A percentile compares a stretch with the other conserved stretches of the same genome.
Conservation (phyloP, 2,888 invertebrate species). For the Lasioglossum pauxillum region DNA sequence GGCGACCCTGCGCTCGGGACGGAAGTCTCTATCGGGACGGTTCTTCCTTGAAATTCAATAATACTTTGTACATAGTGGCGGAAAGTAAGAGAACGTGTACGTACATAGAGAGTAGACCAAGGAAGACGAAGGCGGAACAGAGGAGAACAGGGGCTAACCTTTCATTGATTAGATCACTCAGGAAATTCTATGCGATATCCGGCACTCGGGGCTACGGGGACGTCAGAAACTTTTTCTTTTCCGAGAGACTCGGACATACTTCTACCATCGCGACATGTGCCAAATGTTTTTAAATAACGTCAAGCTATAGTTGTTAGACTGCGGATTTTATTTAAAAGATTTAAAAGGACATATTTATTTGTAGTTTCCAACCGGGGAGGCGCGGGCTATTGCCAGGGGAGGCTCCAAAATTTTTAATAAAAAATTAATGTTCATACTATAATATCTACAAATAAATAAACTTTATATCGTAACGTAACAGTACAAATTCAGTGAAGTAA, state of each 20-base stretch:
- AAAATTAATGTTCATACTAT: no score
- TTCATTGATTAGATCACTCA: slow-evolving; percentile 70
- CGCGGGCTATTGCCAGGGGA: no score
- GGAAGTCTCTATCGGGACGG: slow-evolving; percentile 43
- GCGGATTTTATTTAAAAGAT: no score
- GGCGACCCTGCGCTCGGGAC: slow-evolving; percentile 38
- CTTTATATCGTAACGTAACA: no score
- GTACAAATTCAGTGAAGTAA: no score
- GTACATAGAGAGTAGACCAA: slow-evolving; percentile 15
- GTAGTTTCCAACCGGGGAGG: no score
- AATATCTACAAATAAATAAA: no score
- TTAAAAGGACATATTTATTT: no score
- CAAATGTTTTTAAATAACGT: neutral
- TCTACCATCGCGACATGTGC: neutral
- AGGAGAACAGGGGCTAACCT: slow-evolving; percentile 38
- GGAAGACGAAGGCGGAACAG: neutral
- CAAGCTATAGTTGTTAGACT: neutral
- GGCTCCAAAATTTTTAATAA: no score
- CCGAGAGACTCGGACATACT: neutral
- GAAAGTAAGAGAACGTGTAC: slow-evolving; percentile 36
- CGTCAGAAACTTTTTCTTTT: slow-evolving; percentile 31
- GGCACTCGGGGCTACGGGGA: slow-evolving; percentile 40
- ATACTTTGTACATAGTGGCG: slow-evolving; percentile 60
- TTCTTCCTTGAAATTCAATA: slow-evolving; percentile 68
- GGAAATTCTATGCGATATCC: slow-evolving; percentile 66